Base-by-base conservation (phyloP, 2,797 vertebrate species). In the Margarornis squamiger region DNA sequence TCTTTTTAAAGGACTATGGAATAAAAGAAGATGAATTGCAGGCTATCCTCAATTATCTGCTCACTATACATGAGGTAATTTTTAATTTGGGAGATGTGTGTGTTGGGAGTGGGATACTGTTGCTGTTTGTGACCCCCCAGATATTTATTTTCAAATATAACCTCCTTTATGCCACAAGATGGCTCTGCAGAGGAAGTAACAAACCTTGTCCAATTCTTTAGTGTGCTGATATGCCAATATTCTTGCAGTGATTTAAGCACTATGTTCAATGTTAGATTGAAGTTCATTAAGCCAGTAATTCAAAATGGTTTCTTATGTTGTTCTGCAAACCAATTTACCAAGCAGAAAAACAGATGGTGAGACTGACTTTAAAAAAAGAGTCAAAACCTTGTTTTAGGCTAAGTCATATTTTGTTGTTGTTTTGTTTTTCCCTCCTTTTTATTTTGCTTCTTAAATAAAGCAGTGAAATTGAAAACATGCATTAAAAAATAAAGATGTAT, bases 21-120 rank as follows among this genome's bases (percentile, higher is more conserved):
- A 98, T 99, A 78, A 99, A 99, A 95, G 99, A 99, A 97, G 99
- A 99, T 52, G 99, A 99, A 96, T 98, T 99, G 26, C 99, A 99
- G 97, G 99, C 99, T 92, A 99, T 99, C 97, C 98, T 99, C 89
- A 99, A 99, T 98, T 99, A 99, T 91, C 98, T 99, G 76, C 98
- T 99, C 54, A 99, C 99, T 77, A 99, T 99, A 97, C 99, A 99
- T 12, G 99, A 99, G 99, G 99, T 99, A 98, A 94, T 92, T 65
- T 87, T 96, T 94, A 27, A 86, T 65, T 87, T 95, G 80, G n/a
- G 52, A 61, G n/a, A 8, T 6, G 3, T 24, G 7, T 68, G 43
- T 10, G 15, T 32, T 15, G 21, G 23, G 23, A 54, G 6, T 38
- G 23, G 17, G 9, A 9, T 65, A 6, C 24, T 24, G 11, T 67